These are phyloP conservation scores for Pseudolaguvia tuberculata DNA, from an alignment of 2,113 vertebrate species.

Conservation along the genomic window DNA sequence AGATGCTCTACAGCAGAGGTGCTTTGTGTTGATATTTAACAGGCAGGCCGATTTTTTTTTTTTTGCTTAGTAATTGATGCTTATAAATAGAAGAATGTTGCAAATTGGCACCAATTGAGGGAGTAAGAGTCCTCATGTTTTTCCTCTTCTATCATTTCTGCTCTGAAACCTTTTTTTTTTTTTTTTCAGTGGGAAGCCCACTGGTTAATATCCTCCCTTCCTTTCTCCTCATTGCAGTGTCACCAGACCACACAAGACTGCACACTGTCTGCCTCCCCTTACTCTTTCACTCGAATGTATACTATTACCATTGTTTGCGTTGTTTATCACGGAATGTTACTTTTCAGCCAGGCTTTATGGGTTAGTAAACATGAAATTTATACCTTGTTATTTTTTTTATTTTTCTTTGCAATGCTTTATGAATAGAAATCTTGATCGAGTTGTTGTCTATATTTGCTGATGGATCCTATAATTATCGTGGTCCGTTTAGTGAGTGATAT, in stretches of 20 bases:
- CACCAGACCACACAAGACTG: conserved; percentile 73
- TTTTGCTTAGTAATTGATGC: conserved; percentile 70
- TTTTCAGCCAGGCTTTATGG: conserved; percentile 50
- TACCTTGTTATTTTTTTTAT: conserved; percentile 43
- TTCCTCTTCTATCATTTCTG: conserved; percentile 54
- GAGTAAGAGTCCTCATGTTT: conserved; percentile 50
- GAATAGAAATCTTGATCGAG: not conserved
- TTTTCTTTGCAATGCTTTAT: conserved; percentile 49
- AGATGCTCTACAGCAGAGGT: conserved; percentile 60
- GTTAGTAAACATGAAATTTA: conserved; percentile 52
- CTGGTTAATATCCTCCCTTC: conserved; percentile 45
- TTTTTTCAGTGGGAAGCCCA: conserved; percentile 53
- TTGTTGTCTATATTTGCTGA: not conserved
- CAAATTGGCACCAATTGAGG: conserved; percentile 66
- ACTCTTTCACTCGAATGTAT: conserved; percentile 53
- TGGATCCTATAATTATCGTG: conserved; percentile 4
- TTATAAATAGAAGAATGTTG: conserved; percentile 77
- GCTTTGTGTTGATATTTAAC: conserved; percentile 65
- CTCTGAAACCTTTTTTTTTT: conserved; percentile 53
- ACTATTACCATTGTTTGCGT: conserved; percentile 64
- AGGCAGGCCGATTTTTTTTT: conserved; percentile 63
- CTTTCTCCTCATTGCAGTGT: conserved; percentile 57
- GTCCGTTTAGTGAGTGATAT: not conserved
- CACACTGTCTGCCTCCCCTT: conserved; percentile 56
- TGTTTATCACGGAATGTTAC: conserved; percentile 55